Evolutionary conservation across 2,113 vertebrate genomes (phyloP), one percentile per base, ranked within the genome.

Genomic region (Tamias sibiricus): DNA sequence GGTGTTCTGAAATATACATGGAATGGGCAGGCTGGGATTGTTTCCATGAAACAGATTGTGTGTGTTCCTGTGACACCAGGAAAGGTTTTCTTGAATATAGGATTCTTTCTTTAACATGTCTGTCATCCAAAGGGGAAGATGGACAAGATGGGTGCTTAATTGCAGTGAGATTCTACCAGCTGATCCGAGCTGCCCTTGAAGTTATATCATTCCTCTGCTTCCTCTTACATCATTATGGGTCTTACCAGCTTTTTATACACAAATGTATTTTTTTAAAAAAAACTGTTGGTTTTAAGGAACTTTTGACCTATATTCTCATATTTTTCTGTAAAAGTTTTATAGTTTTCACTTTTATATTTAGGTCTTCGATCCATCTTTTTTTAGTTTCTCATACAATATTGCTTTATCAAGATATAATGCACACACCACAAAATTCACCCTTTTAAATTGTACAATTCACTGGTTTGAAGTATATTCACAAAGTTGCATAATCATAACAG

Each of bases 211-310:
- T 40, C 52, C 20, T 91, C 13, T 69, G 49, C 52, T 76, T 87
- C 5, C 22, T 91, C 71, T 68, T 62, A 42, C 5, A 20, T 28
- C 11, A 35, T 62, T 24, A 0, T 30, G 49, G 24, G 30, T 68
- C 92, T 79, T 82, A 95, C 30, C 59, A n/a, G 6, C 59, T 68
- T 77, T 93, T 85, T 92, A 87, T 59, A 87, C 13, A 81, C 28
- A 93, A 87, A 68, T 32, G 9, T 59, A 16, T n/a, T 69, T 30
- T 28, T 8, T 1, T 32, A 20, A n/a, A 26, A 49, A 62, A 87
- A 59, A 26, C 19, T 91, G 4, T 69, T 96, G 32, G 49, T 79
- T 96, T 97, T 88, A 77, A 93, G 88, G 68, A 82, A 88, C 17
- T 47, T 68, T 89, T 86, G 40, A 79, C 74, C 37, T 76, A 42